Conservation (phyloP, 2,797 vertebrate genomes). For the Acanthopagrus latus region DNA sequence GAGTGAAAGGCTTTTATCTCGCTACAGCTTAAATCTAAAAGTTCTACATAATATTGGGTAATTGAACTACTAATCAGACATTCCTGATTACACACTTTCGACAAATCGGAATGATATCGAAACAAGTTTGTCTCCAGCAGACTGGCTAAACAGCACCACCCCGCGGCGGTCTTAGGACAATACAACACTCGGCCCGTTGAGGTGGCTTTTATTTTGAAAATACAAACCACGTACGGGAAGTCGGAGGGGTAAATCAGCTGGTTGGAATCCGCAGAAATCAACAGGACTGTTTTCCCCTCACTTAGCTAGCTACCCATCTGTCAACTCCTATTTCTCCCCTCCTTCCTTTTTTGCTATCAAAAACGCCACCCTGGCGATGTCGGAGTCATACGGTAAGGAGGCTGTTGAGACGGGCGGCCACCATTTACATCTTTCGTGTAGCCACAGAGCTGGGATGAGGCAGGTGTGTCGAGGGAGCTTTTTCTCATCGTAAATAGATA, state of each 20-base stretch:
- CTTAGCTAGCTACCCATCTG: conserved; percentile 67
- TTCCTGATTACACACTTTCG: not conserved
- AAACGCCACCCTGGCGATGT: conserved; percentile 81
- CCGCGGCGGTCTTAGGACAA: not conserved
- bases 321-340: conserved; percentile 25
- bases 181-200: not conserved
- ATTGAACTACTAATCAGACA: no score
- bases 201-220: conserved; percentile 84
- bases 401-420: not conserved
- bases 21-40: not conserved
- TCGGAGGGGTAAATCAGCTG: conserved; percentile 71
- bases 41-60: accelerated
- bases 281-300: conserved; percentile 75
- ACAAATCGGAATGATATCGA: not conserved
- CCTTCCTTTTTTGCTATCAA: conserved; percentile 17
- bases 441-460: conserved; percentile 29
- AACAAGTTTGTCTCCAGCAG: not conserved
- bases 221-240: conserved; percentile 74
- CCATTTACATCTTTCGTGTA: not conserved
- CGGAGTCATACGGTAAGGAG: conserved; percentile 88
- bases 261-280: conserved; percentile 79
- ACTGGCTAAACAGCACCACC: conserved; percentile 33
- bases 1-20: not conserved
- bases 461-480: conserved; percentile 65
- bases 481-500: conserved; percentile 70